These are phyloP conservation scores for Tolmerus cingulatus DNA, from an alignment of 2,888 invertebrate species.

Conservation along the genomic window DNA sequence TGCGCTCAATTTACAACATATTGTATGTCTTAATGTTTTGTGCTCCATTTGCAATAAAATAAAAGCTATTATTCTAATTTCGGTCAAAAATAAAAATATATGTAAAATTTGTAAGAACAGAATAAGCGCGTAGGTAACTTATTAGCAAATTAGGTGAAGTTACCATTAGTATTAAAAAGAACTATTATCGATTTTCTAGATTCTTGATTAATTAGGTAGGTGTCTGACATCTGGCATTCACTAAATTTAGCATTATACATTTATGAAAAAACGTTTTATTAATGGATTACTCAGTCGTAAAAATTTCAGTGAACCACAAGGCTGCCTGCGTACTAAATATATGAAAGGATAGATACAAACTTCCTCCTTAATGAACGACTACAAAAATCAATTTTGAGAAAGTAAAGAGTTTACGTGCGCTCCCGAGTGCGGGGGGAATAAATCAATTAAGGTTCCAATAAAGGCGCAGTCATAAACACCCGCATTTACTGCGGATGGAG, in stretches of 20 bases:
- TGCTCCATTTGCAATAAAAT: not conserved
- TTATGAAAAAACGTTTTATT: not conserved
- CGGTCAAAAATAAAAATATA: not conserved
- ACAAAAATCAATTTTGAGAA: not conserved
- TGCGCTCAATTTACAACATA: not conserved
- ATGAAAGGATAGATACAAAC: not conserved
- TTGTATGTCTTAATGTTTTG: not conserved
- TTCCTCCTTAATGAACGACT: not conserved
- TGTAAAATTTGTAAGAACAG: not conserved
- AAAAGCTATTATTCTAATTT: not conserved
- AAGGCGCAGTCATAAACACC: not conserved
- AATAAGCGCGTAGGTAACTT: not conserved
- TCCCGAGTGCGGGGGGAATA: not conserved
- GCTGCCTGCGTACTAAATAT: not conserved
- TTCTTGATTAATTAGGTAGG: not conserved
- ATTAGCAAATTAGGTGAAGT: not conserved
- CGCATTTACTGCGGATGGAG: not conserved
- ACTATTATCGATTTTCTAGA: not conserved
- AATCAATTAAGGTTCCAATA: slow-evolving; percentile 27
- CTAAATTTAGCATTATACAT: not conserved
- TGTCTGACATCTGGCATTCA: not conserved
- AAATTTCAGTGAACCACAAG: not conserved
- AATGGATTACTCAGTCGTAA: not conserved
- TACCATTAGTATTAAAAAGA: not conserved
- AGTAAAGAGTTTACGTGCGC: not conserved